These are phyloP conservation scores for Plectrocnemia conspersa DNA, from an alignment of 1,140 invertebrate species.

Conservation along the genomic window DNA sequence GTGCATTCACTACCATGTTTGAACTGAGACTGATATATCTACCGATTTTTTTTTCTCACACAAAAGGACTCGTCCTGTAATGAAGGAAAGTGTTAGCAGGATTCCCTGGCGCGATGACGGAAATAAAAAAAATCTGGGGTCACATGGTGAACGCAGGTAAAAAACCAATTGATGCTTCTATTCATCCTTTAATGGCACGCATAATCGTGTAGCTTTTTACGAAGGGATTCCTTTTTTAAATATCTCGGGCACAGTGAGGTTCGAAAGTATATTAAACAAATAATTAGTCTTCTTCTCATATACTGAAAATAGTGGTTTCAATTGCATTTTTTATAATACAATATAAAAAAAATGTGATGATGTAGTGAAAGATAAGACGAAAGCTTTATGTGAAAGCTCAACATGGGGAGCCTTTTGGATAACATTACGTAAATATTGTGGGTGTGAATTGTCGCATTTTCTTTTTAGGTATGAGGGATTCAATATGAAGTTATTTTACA, in stretches of 20 bases:
- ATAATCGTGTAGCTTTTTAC: conserved; percentile 26
- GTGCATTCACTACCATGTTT: neutral
- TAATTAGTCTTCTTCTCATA: too few relatives aligned
- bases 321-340: too few relatives aligned
- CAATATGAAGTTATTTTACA: too few relatives aligned
- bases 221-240: conserved; percentile 10
- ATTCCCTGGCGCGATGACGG: conserved; percentile 1
- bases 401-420: too few relatives aligned
- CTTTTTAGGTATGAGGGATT: too few relatives aligned
- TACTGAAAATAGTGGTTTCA: too few relatives aligned
- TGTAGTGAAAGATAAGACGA: neutral
- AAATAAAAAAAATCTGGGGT: conserved; percentile 16
- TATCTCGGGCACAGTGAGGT: conserved; percentile 8
- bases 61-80: too few relatives aligned
- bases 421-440: too few relatives aligned
- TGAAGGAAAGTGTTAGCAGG: conserved; percentile 12
- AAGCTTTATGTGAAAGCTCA: too few relatives aligned
- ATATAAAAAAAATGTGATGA: too few relatives aligned
- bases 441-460: too few relatives aligned
- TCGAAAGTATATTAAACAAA: neutral
- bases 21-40: neutral
- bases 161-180: conserved; percentile 21
- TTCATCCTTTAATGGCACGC: conserved; percentile 23
- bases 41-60: too few relatives aligned
- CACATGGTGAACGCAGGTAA: conserved; percentile 17